Evolutionary conservation across 2,797 vertebrate genomes (phyloP).

Genomic region (Sebastes diploproa): DNA sequence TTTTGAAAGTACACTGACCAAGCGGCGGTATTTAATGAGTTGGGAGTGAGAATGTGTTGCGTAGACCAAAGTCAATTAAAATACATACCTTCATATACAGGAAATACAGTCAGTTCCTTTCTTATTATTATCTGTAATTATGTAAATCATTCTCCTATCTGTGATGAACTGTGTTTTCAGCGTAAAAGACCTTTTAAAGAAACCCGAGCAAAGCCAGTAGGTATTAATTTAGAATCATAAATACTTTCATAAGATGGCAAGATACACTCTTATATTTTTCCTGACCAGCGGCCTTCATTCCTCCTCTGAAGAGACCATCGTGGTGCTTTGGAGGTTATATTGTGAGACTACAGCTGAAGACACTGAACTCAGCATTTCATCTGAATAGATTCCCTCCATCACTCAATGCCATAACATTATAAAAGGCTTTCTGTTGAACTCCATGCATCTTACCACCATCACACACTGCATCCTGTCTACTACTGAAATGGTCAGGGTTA

Average conservation of each 20-base stretch:
- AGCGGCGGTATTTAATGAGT: no score
- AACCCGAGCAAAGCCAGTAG: neutral
- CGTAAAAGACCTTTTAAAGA: neutral
- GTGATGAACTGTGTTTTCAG: neutral
- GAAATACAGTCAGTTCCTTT: neutral
- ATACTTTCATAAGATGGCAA: constrained; percentile 8
- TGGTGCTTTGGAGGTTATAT: constrained; percentile 3
- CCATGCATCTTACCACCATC: neutral
- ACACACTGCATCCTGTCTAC: neutral
- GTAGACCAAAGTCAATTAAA: neutral
- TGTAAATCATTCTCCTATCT: neutral
- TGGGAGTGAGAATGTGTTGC: no score
- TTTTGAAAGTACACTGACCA: no score
- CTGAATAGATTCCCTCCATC: constrained; percentile 21
- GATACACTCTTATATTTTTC: neutral
- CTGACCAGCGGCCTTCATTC: constrained; percentile 19
- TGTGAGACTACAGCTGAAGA: constrained; percentile 12
- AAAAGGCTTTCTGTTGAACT: neutral
- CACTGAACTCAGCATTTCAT: constrained; percentile 26
- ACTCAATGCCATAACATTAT: constrained; percentile 8
- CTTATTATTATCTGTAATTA: neutral
- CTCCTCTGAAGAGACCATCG: neutral
- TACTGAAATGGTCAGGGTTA: constrained; percentile 17
- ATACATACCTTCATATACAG: neutral
- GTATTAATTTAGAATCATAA: constrained; percentile 19